Evolutionary conservation across 2,888 invertebrate species (phyloP), one percentile per base, ranked within the genome.

Genomic region (Caenorhabditis drosophilae): DNA sequence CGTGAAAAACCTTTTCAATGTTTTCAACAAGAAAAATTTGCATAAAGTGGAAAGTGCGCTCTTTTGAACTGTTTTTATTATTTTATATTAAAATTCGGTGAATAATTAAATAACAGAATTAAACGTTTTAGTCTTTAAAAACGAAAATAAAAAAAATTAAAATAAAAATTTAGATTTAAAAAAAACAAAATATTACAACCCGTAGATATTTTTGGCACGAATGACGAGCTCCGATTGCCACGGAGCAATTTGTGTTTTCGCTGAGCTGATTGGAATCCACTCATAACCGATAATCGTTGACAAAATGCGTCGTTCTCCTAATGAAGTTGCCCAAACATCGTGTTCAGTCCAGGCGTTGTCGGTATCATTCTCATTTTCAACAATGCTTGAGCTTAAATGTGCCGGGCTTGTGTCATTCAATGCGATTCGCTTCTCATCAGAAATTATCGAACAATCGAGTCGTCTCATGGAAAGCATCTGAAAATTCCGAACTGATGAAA

Each of bases 301-400:
- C 22, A 52, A 15, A 50, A 60, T 57, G 15, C 54, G 11, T 41
- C 66, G 51, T 11, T 66, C 59, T 34, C 75, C 49, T 35, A 77
- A 47, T 2, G 61, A 53, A 42, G 76, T 51, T 7, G 70, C 73
- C 77, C 78, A 81, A 2, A 72, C 71, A 51, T 78, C 77, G 38
- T 73, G 63, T 45, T 81, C 80, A 6, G 77, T 73, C 82, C 82
- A 82, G 9, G 82, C 81, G 52, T 82, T 80, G 56, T 82, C 82
- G 4, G 81, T 82, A 36, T 82, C 82, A 23, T 78, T 61, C 20
- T 56, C 60, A 26, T 72, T 58, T 16, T 67, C 57, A 3, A 68
- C 66, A 7, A 72, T 58, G 41, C 63, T 53, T 1, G 58, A 51
- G 1, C 59, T 41, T 27, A 76, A 45, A 18, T 67, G 66, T 2